Percentiles rank a stretch among this genome's conserved stretches.
Evolutionary conservation across 2,113 vertebrate genomes (phyloP).

Genomic region (Micromys minutus): DNA sequence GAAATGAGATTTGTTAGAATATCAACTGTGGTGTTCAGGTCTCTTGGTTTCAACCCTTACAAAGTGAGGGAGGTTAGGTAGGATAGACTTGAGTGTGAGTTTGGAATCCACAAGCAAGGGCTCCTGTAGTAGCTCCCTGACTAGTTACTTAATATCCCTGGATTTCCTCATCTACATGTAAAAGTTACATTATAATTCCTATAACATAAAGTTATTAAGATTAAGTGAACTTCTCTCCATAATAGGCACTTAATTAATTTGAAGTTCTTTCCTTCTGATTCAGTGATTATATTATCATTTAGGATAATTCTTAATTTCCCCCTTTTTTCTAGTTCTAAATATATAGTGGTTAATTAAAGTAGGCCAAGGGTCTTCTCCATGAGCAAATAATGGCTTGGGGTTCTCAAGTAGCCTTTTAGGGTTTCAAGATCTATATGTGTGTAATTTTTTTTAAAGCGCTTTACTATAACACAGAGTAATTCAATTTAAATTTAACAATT

Average conservation of each 20-base stretch:
- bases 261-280: slow-evolving; percentile 43
- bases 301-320: slow-evolving; percentile 51
- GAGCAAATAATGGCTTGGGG: slow-evolving; percentile 1
- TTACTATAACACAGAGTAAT: slow-evolving; percentile 15
- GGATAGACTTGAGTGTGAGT: neutral
- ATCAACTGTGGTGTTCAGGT: neutral
- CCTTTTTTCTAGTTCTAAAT: slow-evolving; percentile 30
- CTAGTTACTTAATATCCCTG: neutral
- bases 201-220: slow-evolving; percentile 42
- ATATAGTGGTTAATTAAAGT: slow-evolving; percentile 17
- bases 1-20: slow-evolving; percentile 36
- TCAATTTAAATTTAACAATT: slow-evolving; percentile 35
- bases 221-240: slow-evolving; percentile 10
- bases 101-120: neutral
- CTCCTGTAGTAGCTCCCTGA: neutral
- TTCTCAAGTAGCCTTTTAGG: neutral
- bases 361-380: slow-evolving; percentile 10
- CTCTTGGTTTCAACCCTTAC: neutral
- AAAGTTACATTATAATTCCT: slow-evolving; percentile 36
- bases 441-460: slow-evolving; percentile 39
- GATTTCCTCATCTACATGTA: slow-evolving; percentile 30
- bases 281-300: slow-evolving; percentile 25
- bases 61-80: neutral
- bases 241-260: slow-evolving; percentile 49
- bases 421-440: neutral